Percentiles rank a stretch among this genome's conserved stretches.
phyloP scores from a whole-genome alignment of 2,888 invertebrate species.

The Melanchra persicariae region DNA sequence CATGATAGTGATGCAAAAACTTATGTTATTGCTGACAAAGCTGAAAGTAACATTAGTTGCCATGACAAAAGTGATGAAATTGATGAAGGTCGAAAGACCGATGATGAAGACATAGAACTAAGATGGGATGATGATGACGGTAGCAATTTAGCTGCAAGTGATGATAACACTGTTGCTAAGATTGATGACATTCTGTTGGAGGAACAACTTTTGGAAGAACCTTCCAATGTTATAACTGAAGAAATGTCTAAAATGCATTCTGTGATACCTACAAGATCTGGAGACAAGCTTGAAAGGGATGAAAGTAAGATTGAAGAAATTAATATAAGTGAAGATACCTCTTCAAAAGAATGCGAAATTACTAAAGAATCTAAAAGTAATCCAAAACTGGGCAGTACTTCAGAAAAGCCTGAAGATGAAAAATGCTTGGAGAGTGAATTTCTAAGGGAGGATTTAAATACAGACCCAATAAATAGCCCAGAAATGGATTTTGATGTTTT shows the following conservation, averaged over 20 bases:
- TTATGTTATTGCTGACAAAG: neutral
- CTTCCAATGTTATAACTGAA: neutral
- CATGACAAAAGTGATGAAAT: neutral
- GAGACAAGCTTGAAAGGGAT: neutral
- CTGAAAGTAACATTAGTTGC: neutral
- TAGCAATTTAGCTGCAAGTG: conserved; percentile 59
- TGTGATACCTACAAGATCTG: neutral
- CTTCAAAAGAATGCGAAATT: neutral
- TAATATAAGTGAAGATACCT: neutral
- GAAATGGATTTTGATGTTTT: conserved; percentile 17
- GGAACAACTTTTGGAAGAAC: conserved; percentile 40
- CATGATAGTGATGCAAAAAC: neutral
- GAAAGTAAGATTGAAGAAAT: neutral
- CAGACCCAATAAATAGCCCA: conserved; percentile 8
- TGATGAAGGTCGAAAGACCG: too few species aligned
- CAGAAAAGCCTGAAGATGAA: conserved; percentile 3
- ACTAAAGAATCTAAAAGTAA: neutral
- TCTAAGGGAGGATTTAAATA: conserved; percentile 1
- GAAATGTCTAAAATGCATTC: neutral
- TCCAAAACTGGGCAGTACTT: neutral
- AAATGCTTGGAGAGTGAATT: neutral
- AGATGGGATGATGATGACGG: conserved; percentile 65
- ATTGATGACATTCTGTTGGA: conserved; percentile 15
- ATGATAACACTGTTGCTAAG: conserved; percentile 59
- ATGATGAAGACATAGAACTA: neutral